Evolutionary conservation across 1,140 invertebrate genomes (phyloP).

Genomic region (silkworm (Bombyx mori)): ASM3026992v2 NC_085128.1:1856501-1857000

Average conservation of each 20-base stretch:
- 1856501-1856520: no score
- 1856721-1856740: constrained; percentile 5
- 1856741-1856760: constrained; percentile 56
- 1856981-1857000: no score
- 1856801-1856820: background rate
- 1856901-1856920: no score
- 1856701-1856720: constrained; percentile 31
- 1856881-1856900: no score
- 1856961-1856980: no score
- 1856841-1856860: no score
- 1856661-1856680: constrained; percentile 32
- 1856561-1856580: background rate
- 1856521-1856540: no score
- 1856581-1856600: background rate
- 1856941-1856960: no score
- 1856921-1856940: no score
- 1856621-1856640: constrained; percentile 37
- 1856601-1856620: no score
- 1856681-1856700: constrained; percentile 25
- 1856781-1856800: background rate
- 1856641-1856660: constrained; percentile 46
- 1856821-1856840: background rate
- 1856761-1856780: constrained; percentile 12
- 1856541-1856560: no score
- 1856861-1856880: no score